Evolutionary conservation across 2,113 vertebrate species (phyloP), one percentile per base, ranked within the genome.

Genomic region (Ophiodon elongatus): DNA sequence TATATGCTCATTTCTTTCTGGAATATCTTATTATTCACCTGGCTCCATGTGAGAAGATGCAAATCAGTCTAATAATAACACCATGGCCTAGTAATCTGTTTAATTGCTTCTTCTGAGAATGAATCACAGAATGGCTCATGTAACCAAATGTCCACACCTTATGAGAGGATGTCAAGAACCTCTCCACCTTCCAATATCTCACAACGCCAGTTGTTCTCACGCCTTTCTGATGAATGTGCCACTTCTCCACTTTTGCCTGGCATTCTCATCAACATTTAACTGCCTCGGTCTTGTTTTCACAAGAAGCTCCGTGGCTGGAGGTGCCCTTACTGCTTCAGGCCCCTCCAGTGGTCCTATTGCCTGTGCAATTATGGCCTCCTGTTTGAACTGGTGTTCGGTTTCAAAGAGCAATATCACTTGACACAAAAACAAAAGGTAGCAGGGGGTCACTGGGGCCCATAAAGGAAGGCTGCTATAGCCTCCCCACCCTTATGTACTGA

Each of bases 351-450:
- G 21, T 57, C 41, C 73, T 43, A 50, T 65, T 74, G 84, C 83
- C 64, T 89, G 60, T 62, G 83, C 85, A 88, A 85, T 88, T 90
- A 89, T 65, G 70, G 79, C 75, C 79, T 59, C 70, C 84, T 84
- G 83, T 94, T 93, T 95, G 91, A 93, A 91, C 87, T 89, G 89
- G 92, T 93, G 88, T 92, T 91, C 57, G 79, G 88, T 95, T 95
- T 90, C 93, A 93, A 92, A 91, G 90, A 54, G 86, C 88, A 90
- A 88, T 88, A 92, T 88, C 85, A 90, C 82, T 89, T 89, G 57
- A 89, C 73, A 80, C 79, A 87, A 88, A 94, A 94, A 88, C 85
- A 92, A 92, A 91, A 92, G 84, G 83, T 81, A 73, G 82, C 33
- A 8, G 45, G 73, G 63, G 75, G 82, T 85, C 65, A 72, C 43